phyloP scores from a whole-genome alignment of 2,797 vertebrate genomes.

The Champsocephalus gunnari region DNA sequence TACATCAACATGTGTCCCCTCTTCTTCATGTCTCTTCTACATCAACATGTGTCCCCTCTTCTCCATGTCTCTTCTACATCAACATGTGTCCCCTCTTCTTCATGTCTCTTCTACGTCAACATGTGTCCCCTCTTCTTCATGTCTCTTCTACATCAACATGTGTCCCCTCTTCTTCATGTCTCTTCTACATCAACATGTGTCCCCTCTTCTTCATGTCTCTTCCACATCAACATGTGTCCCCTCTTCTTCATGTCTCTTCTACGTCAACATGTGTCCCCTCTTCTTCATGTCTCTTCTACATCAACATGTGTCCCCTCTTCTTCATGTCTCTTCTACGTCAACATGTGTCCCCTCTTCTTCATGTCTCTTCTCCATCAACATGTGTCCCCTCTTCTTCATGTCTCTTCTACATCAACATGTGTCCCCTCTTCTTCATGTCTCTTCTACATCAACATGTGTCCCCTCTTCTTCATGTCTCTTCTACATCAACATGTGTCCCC shows the following conservation, averaged over 20 bases:
- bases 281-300: constrained; percentile 11
- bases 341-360: background rate
- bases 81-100: no score
- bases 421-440: background rate
- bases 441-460: constrained; percentile 7
- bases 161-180: background rate
- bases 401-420: constrained; percentile 14
- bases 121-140: background rate
- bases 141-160: constrained; percentile 14
- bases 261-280: background rate
- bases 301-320: background rate
- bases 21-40: constrained; percentile 6
- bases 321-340: constrained; percentile 14
- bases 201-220: background rate
- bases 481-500: constrained; percentile 5
- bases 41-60: background rate
- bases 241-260: background rate
- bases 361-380: constrained; percentile 16
- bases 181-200: constrained; percentile 11
- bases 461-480: background rate
- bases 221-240: constrained; percentile 3
- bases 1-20: background rate
- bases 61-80: background rate
- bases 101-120: constrained; percentile 1
- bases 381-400: background rate